A percentile compares a stretch with the other conserved stretches of the same genome.
These are phyloP conservation scores for Lepisosteus oculatus DNA, from an alignment of 2,113 vertebrate species.

Conservation along the genomic window DNA sequence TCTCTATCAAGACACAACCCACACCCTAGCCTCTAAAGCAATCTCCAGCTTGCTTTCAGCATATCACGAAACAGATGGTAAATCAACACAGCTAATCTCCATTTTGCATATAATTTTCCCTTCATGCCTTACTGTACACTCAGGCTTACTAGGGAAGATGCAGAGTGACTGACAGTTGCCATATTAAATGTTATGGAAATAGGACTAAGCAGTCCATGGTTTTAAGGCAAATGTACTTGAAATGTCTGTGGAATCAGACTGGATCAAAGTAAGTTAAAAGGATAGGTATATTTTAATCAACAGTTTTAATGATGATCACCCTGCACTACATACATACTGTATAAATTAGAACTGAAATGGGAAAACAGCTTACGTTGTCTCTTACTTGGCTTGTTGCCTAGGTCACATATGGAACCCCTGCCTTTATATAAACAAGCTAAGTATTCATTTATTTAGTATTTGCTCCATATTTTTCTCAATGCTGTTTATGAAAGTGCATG, in stretches of 20 bases:
- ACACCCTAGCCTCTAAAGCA: background rate
- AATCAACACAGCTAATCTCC: slow-evolving; percentile 18
- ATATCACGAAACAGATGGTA: slow-evolving; percentile 19
- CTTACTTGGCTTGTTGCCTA: slow-evolving; percentile 17
- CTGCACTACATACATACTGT: background rate
- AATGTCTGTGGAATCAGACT: background rate
- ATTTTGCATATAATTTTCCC: slow-evolving; percentile 13
- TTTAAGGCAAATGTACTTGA: slow-evolving; percentile 3
- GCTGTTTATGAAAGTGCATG: slow-evolving; percentile 29
- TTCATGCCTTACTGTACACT: background rate
- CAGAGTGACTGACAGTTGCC: background rate
- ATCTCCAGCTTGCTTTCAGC: slow-evolving; percentile 10
- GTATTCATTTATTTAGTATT: slow-evolving; percentile 35
- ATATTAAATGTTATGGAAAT: background rate
- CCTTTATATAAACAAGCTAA: slow-evolving; percentile 18
- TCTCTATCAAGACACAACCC: background rate
- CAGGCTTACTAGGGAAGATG: background rate
- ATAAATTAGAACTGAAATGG: background rate
- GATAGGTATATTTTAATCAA: background rate
- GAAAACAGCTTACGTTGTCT: background rate
- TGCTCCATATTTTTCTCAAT: slow-evolving; percentile 32
- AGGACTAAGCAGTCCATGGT: background rate
- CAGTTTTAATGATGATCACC: background rate
- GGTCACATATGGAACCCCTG: slow-evolving; percentile 6
- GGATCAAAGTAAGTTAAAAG: background rate